Conservation (phyloP, 2,113 vertebrate genomes). For the Pomatorhinus ruficollis region DNA sequence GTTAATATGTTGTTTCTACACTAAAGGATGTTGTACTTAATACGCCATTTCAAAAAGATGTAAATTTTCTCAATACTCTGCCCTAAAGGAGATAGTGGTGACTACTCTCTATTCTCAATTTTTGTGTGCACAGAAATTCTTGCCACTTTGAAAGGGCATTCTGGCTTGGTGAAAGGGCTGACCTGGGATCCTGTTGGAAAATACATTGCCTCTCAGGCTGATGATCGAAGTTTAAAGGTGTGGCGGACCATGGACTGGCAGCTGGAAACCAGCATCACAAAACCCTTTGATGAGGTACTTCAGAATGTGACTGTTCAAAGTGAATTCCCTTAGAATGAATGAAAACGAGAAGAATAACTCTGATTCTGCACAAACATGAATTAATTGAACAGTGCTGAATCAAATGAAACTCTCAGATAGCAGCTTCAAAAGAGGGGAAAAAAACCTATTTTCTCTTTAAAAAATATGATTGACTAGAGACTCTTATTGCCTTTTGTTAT, state of each 20-base stretch:
- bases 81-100: neutral
- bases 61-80: neutral
- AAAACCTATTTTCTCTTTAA: neutral
- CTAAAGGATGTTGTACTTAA: neutral
- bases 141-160: slow-evolving; percentile 90
- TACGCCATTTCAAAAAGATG: neutral
- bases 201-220: slow-evolving; percentile 96
- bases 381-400: neutral
- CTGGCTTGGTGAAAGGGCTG: slow-evolving; percentile 94
- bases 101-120: neutral
- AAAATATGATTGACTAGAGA: neutral
- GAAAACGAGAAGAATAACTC: neutral
- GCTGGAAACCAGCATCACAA: slow-evolving; percentile 95
- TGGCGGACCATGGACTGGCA: slow-evolving; percentile 99
- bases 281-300: slow-evolving; percentile 93
- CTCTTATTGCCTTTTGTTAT: neutral
- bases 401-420: neutral
- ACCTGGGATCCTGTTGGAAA: slow-evolving; percentile 99
- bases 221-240: slow-evolving; percentile 94
- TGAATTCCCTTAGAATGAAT: neutral
- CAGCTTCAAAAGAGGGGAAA: neutral
- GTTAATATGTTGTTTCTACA: neutral
- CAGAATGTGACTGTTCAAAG: neutral
- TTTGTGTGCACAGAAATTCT: slow-evolving; percentile 83
- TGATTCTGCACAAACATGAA: neutral